phyloP scores from a whole-genome alignment of 2,888 invertebrate species.

The Petrophora chlorosata region DNA sequence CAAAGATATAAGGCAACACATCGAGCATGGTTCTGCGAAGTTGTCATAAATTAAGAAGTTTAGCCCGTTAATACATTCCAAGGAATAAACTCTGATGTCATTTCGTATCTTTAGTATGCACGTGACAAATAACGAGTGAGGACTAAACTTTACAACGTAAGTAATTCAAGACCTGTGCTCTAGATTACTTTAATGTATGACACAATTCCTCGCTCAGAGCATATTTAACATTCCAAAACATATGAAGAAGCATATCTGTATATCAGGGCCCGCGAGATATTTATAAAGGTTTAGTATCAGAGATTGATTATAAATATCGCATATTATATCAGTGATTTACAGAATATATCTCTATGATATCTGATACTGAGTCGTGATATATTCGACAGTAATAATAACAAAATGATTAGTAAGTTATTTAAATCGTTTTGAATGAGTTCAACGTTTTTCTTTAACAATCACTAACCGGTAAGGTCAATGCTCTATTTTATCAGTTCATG shows the following conservation, averaged over 20 bases:
- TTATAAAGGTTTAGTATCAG: too few relatives aligned
- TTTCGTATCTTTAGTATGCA: slow-evolving; percentile 12
- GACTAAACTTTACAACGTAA: slow-evolving; percentile 16
- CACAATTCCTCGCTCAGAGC: slow-evolving; percentile 13
- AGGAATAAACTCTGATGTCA: slow-evolving; percentile 28
- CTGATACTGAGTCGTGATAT: too few relatives aligned
- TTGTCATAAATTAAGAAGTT: slow-evolving; percentile 25
- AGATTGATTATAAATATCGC: too few relatives aligned
- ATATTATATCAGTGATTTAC: too few relatives aligned
- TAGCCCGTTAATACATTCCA: slow-evolving; percentile 23
- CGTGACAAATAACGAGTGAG: slow-evolving; percentile 7
- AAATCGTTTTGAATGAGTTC: too few relatives aligned
- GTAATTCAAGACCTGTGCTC: slow-evolving; percentile 23
- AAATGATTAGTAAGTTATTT: too few relatives aligned
- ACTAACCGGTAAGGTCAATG: slow-evolving; percentile 17
- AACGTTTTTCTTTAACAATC: too few relatives aligned
- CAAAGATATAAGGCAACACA: slow-evolving; percentile 5
- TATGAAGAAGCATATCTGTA: slow-evolving; percentile 7
- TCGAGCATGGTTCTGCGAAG: slow-evolving; percentile 6
- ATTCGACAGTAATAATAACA: too few relatives aligned
- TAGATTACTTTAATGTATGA: slow-evolving; percentile 23
- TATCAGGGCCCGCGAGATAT: too few relatives aligned
- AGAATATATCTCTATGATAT: too few relatives aligned
- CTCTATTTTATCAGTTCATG: slow-evolving; percentile 3
- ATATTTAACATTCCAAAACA: slow-evolving; percentile 10